These are phyloP conservation scores for Tromatobia lineatoria DNA, from an alignment of 2,888 invertebrate genomes.

Conservation along the genomic window DNA sequence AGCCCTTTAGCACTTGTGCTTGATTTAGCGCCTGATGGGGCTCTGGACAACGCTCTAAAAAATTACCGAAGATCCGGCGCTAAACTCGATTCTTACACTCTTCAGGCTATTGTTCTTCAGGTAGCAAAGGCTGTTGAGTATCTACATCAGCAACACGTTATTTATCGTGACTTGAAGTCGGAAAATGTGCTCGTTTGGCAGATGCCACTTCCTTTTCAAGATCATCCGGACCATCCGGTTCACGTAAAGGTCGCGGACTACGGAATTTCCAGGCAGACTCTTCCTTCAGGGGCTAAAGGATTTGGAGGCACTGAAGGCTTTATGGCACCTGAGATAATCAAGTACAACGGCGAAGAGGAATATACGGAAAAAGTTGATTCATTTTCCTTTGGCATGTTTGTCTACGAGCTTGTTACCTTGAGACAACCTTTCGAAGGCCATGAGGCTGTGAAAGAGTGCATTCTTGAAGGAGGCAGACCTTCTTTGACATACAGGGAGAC, in stretches of 20 bases:
- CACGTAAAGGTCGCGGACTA: conserved; percentile 99
- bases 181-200: conserved; percentile 99
- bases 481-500: conserved; percentile 94
- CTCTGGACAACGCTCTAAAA: conserved; percentile 94
- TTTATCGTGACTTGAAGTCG: conserved; percentile 97
- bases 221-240: conserved; percentile 89
- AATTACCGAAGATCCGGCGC: conserved; percentile 94
- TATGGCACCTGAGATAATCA: conserved; percentile 99
- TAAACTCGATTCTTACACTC: conserved; percentile 92
- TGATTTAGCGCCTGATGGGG: conserved; percentile 96
- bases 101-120: conserved; percentile 95
- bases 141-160: conserved; percentile 96
- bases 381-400: conserved; percentile 99
- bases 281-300: conserved; percentile 97
- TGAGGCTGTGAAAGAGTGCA: conserved; percentile 98
- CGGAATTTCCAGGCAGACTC: conserved; percentile 95
- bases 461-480: conserved; percentile 97
- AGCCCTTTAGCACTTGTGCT: conserved; percentile 96
- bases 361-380: conserved; percentile 99
- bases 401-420: conserved; percentile 97
- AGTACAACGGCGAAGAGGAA: conserved; percentile 99
- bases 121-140: conserved; percentile 98
- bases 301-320: conserved; percentile 99
- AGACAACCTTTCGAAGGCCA: conserved; percentile 98
- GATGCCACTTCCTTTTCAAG: conserved; percentile 93